Conservation (phyloP, 2,113 vertebrate species). For the Anas platyrhynchos region DNA sequence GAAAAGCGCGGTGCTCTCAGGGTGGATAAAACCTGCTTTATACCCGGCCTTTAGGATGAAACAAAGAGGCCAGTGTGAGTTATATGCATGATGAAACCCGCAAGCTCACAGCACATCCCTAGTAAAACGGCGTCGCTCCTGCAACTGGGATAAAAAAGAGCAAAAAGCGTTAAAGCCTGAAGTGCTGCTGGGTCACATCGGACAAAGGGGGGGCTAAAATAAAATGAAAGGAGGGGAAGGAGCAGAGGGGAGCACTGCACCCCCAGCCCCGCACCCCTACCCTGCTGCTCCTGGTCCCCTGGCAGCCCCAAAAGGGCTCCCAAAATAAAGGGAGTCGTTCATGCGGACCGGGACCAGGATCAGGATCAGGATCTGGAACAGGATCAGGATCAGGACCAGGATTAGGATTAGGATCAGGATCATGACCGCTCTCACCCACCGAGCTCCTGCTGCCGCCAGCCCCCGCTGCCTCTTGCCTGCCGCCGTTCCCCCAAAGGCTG, state of each 20-base stretch:
- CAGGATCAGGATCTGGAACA: too few species aligned
- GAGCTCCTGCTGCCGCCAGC: background rate
- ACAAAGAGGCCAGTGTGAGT: rapidly evolving
- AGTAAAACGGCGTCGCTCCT: background rate
- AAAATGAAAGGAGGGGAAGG: background rate
- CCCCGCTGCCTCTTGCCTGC: too few species aligned
- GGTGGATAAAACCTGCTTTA: rapidly evolving
- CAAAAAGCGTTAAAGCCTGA: background rate
- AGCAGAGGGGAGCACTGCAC: background rate
- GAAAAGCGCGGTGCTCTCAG: rapidly evolving
- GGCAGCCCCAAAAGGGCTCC: too few species aligned
- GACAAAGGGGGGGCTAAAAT: background rate
- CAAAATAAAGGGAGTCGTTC: too few species aligned
- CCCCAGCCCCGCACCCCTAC: too few species aligned
- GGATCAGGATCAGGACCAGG: too few species aligned
- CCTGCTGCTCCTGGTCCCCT: too few species aligned
- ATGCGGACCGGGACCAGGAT: too few species aligned
- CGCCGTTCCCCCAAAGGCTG: background rate
- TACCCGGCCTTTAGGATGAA: background rate
- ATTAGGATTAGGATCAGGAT: too few species aligned
- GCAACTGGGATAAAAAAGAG: background rate
- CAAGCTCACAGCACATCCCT: rapidly evolving
- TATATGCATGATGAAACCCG: rapidly evolving
- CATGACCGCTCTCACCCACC: background rate
- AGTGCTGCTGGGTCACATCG: background rate